Percentiles rank a stretch among this genome's conserved stretches.
phyloP scores from a whole-genome alignment of 2,113 vertebrate genomes.

The Seriola dumerili region DNA sequence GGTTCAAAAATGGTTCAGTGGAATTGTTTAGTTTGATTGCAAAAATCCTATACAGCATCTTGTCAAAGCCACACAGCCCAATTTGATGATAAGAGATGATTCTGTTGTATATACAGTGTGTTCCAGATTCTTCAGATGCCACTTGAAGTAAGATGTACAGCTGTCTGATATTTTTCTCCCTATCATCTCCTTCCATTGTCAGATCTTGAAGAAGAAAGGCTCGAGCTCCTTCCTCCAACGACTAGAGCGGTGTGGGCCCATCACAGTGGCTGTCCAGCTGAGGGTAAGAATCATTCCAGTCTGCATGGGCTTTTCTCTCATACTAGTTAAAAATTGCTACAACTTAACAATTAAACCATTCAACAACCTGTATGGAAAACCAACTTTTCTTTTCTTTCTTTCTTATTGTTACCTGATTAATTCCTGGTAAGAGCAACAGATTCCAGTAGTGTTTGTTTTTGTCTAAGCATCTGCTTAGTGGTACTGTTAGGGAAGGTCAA shows the following conservation, averaged over 20 bases:
- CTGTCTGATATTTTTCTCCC: not conserved
- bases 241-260: constrained; percentile 89
- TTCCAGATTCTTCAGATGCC: constrained; percentile 1
- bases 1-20: not conserved
- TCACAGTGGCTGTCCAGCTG: constrained; percentile 90
- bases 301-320: not conserved
- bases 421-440: not conserved
- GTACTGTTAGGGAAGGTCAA: not conserved
- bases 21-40: constrained; percentile 8
- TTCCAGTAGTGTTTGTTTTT: not conserved
- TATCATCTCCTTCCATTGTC: constrained; percentile 11
- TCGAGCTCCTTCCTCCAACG: constrained; percentile 90
- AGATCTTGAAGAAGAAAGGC: constrained; percentile 95
- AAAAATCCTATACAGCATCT: not conserved
- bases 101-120: not conserved
- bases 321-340: not conserved
- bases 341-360: not conserved
- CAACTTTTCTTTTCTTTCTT: not conserved
- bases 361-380: not conserved
- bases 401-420: not conserved
- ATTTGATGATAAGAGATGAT: constrained; percentile 1
- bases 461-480: not conserved
- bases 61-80: not conserved
- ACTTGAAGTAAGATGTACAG: too few species aligned
- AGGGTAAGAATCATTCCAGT: constrained; percentile 83